These are phyloP conservation scores for Conus ventricosus DNA, from an alignment of 1,140 invertebrate species.

Conservation along the genomic window DNA sequence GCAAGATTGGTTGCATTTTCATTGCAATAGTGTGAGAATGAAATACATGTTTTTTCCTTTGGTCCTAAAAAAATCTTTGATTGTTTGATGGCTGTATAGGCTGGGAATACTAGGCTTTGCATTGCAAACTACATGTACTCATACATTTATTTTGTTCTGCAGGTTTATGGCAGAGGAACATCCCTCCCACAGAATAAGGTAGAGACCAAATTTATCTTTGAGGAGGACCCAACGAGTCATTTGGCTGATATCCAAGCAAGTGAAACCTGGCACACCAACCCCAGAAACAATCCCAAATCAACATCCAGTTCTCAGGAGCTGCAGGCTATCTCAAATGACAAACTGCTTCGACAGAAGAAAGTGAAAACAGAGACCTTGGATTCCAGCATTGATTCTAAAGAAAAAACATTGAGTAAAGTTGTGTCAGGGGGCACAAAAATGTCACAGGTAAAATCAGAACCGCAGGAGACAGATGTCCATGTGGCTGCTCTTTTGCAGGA, in stretches of 20 bases:
- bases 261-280: background rate
- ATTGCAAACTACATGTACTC: too few relatives aligned
- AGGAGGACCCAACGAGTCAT: background rate
- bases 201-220: background rate
- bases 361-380: background rate
- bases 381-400: background rate
- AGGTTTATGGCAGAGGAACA: background rate
- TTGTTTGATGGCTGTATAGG: too few relatives aligned
- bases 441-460: background rate
- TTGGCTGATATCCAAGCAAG: background rate
- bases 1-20: too few relatives aligned
- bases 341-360: background rate
- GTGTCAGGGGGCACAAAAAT: background rate
- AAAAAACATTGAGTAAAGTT: background rate
- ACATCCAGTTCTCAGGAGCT: too few relatives aligned
- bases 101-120: too few relatives aligned
- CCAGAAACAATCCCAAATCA: background rate
- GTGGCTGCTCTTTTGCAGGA: slow-evolving; percentile 61
- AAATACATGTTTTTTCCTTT: too few relatives aligned
- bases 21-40: too few relatives aligned
- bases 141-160: background rate
- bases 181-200: background rate
- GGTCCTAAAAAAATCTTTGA: too few relatives aligned
- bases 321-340: background rate
- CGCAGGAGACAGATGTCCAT: background rate